phyloP scores from a whole-genome alignment of 53 echinoderm and acorn worm species.

The Patiria pectinifera region DNA sequence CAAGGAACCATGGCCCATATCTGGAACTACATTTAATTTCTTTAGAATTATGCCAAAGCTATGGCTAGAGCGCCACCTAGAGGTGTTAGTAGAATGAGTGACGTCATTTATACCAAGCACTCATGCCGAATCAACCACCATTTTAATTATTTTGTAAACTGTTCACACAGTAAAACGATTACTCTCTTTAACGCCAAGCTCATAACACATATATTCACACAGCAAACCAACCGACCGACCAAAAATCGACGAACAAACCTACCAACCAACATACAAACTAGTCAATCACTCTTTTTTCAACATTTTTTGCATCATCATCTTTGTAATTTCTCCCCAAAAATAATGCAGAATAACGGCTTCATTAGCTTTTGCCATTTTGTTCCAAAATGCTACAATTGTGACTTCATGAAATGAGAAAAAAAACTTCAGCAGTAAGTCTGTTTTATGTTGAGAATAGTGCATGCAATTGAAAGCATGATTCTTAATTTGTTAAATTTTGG shows the following conservation, averaged over 20 bases:
- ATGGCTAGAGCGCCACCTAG: background rate
- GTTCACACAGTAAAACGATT: background rate
- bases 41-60: background rate
- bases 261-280: background rate
- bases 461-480: too few relatives aligned
- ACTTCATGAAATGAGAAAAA: too few relatives aligned
- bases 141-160: background rate
- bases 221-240: background rate
- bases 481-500: too few relatives aligned
- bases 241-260: background rate
- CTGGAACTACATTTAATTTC: background rate
- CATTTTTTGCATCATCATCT: too few relatives aligned
- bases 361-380: too few relatives aligned
- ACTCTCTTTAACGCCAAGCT: background rate
- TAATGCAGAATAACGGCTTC: too few relatives aligned
- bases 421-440: too few relatives aligned
- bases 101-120: background rate
- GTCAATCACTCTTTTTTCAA: background rate
- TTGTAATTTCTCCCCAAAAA: too few relatives aligned
- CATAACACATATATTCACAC: background rate
- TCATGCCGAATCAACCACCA: background rate
- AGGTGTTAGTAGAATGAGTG: background rate
- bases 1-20: too few relatives aligned
- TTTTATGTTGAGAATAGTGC: too few relatives aligned
- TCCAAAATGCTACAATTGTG: too few relatives aligned